Percentiles rank a stretch among this genome's conserved stretches.
These are phyloP conservation scores for Drosophila kuntzei DNA, from an alignment of 2,888 invertebrate genomes.

Conservation along the genomic window DNA sequence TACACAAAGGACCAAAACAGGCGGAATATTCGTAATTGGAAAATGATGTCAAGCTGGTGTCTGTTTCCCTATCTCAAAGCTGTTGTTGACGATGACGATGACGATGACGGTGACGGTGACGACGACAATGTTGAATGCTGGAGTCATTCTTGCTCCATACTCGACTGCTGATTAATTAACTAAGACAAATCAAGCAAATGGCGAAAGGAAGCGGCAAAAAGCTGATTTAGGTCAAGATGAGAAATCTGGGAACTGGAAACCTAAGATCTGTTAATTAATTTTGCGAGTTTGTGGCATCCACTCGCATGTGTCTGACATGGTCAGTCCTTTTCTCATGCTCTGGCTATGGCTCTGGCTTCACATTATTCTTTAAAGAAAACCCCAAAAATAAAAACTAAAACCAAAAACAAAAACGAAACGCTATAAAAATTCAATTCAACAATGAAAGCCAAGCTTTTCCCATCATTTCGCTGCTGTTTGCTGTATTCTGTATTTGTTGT, in stretches of 20 bases:
- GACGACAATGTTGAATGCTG: slow-evolving; percentile 9
- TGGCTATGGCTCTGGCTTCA: background rate
- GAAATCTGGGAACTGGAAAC: slow-evolving; percentile 16
- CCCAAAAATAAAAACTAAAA: slow-evolving; percentile 15
- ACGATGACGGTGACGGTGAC: slow-evolving; percentile 1
- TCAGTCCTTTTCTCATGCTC: too few species aligned
- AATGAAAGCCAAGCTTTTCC: slow-evolving; percentile 28
- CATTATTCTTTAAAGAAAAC: slow-evolving; percentile 41
- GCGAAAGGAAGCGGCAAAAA: slow-evolving; percentile 28
- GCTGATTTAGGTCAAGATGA: slow-evolving; percentile 61
- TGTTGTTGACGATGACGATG: slow-evolving; percentile 15
- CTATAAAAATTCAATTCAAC: slow-evolving; percentile 50
- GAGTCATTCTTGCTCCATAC: slow-evolving; percentile 48
- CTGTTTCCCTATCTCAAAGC: slow-evolving; percentile 6
- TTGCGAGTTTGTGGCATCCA: slow-evolving; percentile 35
- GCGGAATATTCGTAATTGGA: slow-evolving; percentile 65
- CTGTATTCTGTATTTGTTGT: slow-evolving; percentile 13
- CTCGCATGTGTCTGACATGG: slow-evolving; percentile 25
- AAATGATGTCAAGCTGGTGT: slow-evolving; percentile 65
- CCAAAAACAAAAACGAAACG: slow-evolving; percentile 18
- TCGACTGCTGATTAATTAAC: slow-evolving; percentile 78
- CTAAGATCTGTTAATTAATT: slow-evolving; percentile 66
- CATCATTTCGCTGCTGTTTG: slow-evolving; percentile 20
- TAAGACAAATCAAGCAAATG: slow-evolving; percentile 68
- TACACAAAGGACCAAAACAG: slow-evolving; percentile 52